These are phyloP conservation scores for Archips crataeganus DNA, from an alignment of 2,888 invertebrate genomes.

Conservation along the genomic window DNA sequence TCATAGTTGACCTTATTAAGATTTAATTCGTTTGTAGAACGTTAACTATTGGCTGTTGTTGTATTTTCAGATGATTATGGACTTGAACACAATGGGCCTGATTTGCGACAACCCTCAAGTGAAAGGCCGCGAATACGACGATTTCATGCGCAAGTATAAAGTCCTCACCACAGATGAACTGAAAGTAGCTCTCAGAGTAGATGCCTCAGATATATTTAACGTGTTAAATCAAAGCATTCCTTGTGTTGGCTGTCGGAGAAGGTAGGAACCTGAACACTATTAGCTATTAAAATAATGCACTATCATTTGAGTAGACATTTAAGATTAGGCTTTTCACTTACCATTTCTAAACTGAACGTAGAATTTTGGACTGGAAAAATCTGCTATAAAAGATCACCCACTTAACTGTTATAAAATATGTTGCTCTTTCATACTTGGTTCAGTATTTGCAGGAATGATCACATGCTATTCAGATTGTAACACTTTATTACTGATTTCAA, in stretches of 20 bases:
- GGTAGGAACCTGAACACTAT: conserved; percentile 80
- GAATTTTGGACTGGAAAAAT: neutral
- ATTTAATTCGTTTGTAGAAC: conserved; percentile 71
- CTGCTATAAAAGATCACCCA: neutral
- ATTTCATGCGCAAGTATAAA: conserved; percentile 93
- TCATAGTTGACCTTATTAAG: conserved; percentile 79
- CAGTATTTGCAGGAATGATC: neutral
- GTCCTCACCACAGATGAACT: conserved; percentile 92
- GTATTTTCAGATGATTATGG: conserved; percentile 94
- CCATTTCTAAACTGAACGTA: neutral
- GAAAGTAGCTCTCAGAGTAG: conserved; percentile 92
- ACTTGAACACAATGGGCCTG: conserved; percentile 93
- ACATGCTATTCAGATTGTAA: neutral
- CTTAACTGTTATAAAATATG: neutral
- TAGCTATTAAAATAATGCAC: neutral
- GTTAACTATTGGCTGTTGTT: conserved; percentile 58
- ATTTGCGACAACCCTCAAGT: conserved; percentile 93
- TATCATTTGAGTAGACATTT: neutral
- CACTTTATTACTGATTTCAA: neutral
- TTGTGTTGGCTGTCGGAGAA: conserved; percentile 97
- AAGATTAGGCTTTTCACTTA: neutral
- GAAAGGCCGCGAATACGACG: conserved; percentile 93
- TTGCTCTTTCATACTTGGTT: neutral
- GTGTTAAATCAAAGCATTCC: conserved; percentile 96
- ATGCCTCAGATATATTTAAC: conserved; percentile 92